These are phyloP conservation scores for Pachypanchax playfairii DNA, from an alignment of 2,113 vertebrate species.

Conservation along the genomic window DNA sequence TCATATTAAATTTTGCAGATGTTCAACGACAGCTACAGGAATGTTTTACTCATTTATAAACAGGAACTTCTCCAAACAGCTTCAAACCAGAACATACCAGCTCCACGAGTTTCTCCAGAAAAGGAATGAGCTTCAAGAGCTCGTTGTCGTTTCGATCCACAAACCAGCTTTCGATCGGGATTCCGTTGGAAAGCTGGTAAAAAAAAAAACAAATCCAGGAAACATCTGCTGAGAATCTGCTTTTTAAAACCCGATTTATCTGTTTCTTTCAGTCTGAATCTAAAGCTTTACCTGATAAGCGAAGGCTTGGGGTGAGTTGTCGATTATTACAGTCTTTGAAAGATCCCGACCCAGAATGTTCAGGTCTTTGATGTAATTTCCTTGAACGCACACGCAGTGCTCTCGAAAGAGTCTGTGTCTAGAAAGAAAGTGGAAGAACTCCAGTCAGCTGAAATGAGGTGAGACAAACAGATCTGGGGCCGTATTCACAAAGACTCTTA, in stretches of 20 bases:
- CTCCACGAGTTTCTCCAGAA: constrained; percentile 98
- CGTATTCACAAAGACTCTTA: too few relatives aligned
- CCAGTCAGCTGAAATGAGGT: not conserved
- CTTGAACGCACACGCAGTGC: constrained; percentile 98
- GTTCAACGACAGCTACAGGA: too few relatives aligned
- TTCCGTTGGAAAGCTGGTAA: constrained; percentile 94
- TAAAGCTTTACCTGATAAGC: constrained; percentile 91
- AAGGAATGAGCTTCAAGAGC: constrained; percentile 96
- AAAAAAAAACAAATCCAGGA: constrained; percentile 19
- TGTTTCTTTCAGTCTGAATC: too few relatives aligned
- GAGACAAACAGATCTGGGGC: not conserved
- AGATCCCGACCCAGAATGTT: constrained; percentile 98
- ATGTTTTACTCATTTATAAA: too few relatives aligned
- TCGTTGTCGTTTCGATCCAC: constrained; percentile 99
- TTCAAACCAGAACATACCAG: constrained; percentile 84
- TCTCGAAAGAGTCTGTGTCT: constrained; percentile 98
- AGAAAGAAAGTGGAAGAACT: not conserved
- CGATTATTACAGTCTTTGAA: constrained; percentile 99
- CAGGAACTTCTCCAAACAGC: not conserved
- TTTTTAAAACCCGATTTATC: too few relatives aligned
- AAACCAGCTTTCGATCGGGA: constrained; percentile 99
- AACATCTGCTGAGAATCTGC: not conserved
- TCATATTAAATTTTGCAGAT: too few relatives aligned
- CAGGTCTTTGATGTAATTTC: constrained; percentile 98
- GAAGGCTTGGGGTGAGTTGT: constrained; percentile 99